Conservation (phyloP, 1,140 invertebrate species). For the Caerostris extrusa region DNA sequence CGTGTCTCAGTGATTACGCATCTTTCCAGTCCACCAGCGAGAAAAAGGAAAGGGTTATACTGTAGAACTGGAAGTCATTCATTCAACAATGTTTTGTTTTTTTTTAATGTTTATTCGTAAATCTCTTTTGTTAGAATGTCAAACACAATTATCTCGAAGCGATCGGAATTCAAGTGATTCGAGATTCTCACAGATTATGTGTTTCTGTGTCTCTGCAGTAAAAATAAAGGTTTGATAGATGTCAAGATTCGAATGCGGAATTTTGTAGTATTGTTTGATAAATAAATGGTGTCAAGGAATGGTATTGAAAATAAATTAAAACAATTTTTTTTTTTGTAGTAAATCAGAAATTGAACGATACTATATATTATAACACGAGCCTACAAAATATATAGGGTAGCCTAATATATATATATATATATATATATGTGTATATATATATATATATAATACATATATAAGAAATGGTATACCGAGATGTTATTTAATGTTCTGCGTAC, state of each 20-base stretch:
- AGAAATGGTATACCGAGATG: no score
- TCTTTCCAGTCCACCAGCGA: not conserved
- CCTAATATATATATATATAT: no score
- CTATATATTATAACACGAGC: no score
- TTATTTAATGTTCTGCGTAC: no score
- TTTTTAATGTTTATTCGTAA: not conserved
- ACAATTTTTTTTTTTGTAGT: no score
- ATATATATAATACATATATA: no score
- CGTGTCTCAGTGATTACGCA: conserved; percentile 43
- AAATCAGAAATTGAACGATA: no score
- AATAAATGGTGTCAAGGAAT: not conserved
- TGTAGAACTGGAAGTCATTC: not conserved
- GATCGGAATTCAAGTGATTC: not conserved
- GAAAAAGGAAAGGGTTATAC: conserved; percentile 1
- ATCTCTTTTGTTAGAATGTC: conserved; percentile 10
- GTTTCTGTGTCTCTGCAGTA: not conserved
- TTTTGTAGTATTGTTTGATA: not conserved
- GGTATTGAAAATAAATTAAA: no score
- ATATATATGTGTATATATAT: no score
- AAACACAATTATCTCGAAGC: not conserved
- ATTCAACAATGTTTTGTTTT: not conserved
- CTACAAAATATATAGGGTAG: no score
- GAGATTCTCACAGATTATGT: not conserved
- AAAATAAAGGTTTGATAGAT: not conserved
- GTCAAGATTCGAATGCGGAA: not conserved